Base-by-base conservation (phyloP, 2,888 invertebrate genomes). In the Leptopterna dolabrata region DNA sequence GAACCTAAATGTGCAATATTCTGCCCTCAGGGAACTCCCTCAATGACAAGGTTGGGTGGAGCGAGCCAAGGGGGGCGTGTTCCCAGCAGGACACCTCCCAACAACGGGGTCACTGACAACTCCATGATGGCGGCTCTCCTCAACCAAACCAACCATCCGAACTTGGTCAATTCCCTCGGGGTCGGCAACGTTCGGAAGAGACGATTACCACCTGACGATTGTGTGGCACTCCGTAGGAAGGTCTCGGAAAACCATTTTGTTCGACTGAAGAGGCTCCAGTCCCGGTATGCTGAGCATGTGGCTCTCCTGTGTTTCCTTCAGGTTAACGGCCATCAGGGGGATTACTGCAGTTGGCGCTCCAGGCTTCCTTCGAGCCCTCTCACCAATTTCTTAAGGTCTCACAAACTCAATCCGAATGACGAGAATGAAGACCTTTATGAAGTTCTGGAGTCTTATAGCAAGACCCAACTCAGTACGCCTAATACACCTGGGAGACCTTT, bases 281-380 rank as follows among this genome's bases (percentile, higher is more conserved):
- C 83, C 91, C 93, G 94, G 91, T 95, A 95, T 92, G 94, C 95
- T 90, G 96, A 96, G 91, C 95, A 95, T 92, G 94, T 95, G 90
- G 94, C 96, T 90, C 97, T 98, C 93, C 93, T 96, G 91, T 98
- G 95, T 93, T 97, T 96, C 92, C 94, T 98, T 90, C 96, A 97
- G 93, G 95, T 94, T 90, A 96, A 96, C 90, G 96, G 97, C 89
- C 96, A 97, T 92, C 95, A 97, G 93, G 95, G 97, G 94, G 98
- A 98, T 92, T 96, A 95, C 92, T 94, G 94, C 90, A 93, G 94
- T 90, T 98, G 97, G 96, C 95, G 95, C 90, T 97, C 96, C 92
- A 93, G 95, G 90, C 95, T 96, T 89, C 94, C 96, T 87, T 94
- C 95, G 89, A 86, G 71, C 43, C 87, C 88, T 55, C 87, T 88